Evolutionary conservation across 2,113 vertebrate genomes (phyloP), one percentile per base, ranked within the genome.

Genomic region (Cynopterus brachyotis): DNA sequence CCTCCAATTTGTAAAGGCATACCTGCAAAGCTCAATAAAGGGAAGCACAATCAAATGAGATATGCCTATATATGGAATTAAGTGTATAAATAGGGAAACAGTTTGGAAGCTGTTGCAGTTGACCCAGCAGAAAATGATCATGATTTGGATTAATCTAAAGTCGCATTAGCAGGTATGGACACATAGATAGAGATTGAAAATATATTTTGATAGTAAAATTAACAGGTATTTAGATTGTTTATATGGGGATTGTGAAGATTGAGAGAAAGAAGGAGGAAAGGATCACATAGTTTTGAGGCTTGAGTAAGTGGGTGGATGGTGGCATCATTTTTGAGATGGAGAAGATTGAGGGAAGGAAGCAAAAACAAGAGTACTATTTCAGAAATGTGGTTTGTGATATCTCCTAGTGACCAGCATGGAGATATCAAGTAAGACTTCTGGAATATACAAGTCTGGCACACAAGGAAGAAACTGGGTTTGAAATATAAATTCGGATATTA

Each of bases 121-220:
- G 50, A 64, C 32, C 45, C 76, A 76, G 20, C 42, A 91, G 91
- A 40, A 79, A 62, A 83, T 55, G 9, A 87, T 57, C 17, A 55
- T 69, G 5, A 87, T 87, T 88, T 87, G 76, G 17, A 42, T 96
- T 87, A 82, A 16, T 53, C 47, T 59, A 42, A 87, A 75, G 12
- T 73, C 37, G 28, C 91, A 37, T 67, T 87, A 87, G 5, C 53
- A 22, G n/a, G n/a, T 26, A 37, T 59, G 16, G 16, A 91, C 15
- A 72, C 28, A 66, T 57, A 50, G 15, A 50, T 32, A 94, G 30
- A 96, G 13, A 20, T 10, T 40, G 50, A 69, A 40, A 73, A 66
- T 78, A 32, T 60, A 75, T 91, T 93, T 89, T 79, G 24, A 93
- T 37, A 89, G 66, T 73, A 85, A 84, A 96, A 59, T 93, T 57